Base-by-base conservation (phyloP, 1,140 invertebrate species). In the Parapsyche elsis region DNA sequence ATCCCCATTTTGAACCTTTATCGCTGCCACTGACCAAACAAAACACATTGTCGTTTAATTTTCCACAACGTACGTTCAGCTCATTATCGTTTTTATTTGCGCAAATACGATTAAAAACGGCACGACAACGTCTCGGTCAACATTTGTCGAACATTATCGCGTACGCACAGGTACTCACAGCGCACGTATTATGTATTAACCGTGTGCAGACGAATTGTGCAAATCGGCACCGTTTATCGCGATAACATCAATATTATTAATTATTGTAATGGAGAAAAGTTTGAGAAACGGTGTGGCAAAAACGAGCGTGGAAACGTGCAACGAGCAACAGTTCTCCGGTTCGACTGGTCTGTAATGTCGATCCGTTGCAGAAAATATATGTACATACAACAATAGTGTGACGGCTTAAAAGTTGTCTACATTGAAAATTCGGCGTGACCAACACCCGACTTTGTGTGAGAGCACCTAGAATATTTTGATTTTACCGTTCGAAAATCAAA, bases 51-150 rank as follows among this genome's bases (percentile, higher is more conserved):
- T 16, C 2, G 16, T 53, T 53, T 53, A 53, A 14, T 53, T 53
- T 53, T 53, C 49, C 49, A 53, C 49, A 14, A 1, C 49, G 49
- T 12, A n/a, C n/a, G n/a, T 16, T 53, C 49, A 12, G 49, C 16
- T 53, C 16, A 53, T 53, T 53, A 53, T 53, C 49, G 49, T 10
- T 14, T 61, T 19, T 59, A 59, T 21, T 61, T 61, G 59, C 59
- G 59, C 24, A 67, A 67, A 67, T n/a, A 5, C 59, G n/a, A 61
- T 9, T 16, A 19, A 16, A 61, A 7, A 61, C 59, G 10, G 2
- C 21, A 9, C 5, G 2, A 59, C n/a, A 61, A 61, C 14, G 59
- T 21, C 21, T 21, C 5, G n/a, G 21, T 61, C 7, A 61, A 61
- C 16, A 61, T 61, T 61, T 21, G 59, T 5, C 19, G 21, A 53